Conservation (phyloP, 2,888 invertebrate species). For the Creontiades dilutus region DNA sequence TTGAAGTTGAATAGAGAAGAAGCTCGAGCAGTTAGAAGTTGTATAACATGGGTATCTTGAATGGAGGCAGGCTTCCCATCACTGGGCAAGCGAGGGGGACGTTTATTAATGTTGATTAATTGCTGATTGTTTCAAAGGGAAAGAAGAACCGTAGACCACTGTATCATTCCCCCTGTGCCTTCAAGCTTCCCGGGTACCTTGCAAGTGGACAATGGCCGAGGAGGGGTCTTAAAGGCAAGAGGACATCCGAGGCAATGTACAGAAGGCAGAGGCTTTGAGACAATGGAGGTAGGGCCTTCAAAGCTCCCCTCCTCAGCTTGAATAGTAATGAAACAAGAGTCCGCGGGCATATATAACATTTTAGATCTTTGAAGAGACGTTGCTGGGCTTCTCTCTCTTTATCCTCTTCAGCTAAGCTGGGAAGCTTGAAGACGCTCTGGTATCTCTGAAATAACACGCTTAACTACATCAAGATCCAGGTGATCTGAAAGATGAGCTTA, state of each 20-base stretch:
- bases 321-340: slow-evolving; percentile 65
- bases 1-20: slow-evolving; percentile 8
- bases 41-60: slow-evolving; percentile 34
- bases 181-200: slow-evolving; percentile 26
- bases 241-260: slow-evolving; percentile 59
- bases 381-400: slow-evolving; percentile 30
- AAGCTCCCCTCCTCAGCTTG: slow-evolving; percentile 52
- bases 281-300: slow-evolving; percentile 44
- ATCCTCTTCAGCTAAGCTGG: background rate
- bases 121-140: slow-evolving; percentile 54
- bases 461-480: background rate
- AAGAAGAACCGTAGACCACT: slow-evolving; percentile 54
- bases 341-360: slow-evolving; percentile 63
- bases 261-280: slow-evolving; percentile 56
- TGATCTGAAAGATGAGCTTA: too few relatives aligned
- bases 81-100: slow-evolving; percentile 1
- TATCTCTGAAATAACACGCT: background rate
- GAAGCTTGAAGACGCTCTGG: background rate
- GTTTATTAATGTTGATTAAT: slow-evolving; percentile 65
- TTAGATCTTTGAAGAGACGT: slow-evolving; percentile 53
- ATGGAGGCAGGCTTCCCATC: slow-evolving; percentile 31
- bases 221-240: slow-evolving; percentile 26
- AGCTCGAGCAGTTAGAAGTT: slow-evolving; percentile 30
- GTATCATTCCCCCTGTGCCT: slow-evolving; percentile 46
- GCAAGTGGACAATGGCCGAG: slow-evolving; percentile 55